Evolutionary conservation across 2,113 vertebrate species (phyloP), one percentile per base, ranked within the genome.

Genomic region (Numida meleagris): DNA sequence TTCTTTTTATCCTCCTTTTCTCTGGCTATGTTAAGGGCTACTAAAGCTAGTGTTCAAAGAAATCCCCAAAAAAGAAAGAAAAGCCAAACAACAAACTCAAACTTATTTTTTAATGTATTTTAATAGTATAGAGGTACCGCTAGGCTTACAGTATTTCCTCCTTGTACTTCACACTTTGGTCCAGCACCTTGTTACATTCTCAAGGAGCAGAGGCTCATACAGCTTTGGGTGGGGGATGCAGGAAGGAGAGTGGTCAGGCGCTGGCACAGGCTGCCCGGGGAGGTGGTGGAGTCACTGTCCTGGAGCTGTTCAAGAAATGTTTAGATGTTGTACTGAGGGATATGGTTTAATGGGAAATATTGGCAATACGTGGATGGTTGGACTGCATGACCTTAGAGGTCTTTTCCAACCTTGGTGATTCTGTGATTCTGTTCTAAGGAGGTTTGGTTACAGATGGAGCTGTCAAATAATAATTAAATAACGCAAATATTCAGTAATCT

Each of bases 121-220:
- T 12, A 6, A 6, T 59, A 43, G 2, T 82, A 7, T 33, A 58
- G 12, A 20, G 1, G 51, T 86, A 31, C 17, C 8, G 5, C 18
- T 71, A 2, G 71, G 91, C 42, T 76, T 68, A 15, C 0, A 3
- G 63, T 14, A 45, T 73, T 70, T 19, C 13, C 23, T 6, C 79
- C 42, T 67, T 45, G 27, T 20, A 19, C 17, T 70, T 75, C 3
- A 1, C 43, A 6, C 45, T 75, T 76, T 50, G 67, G 42, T 82
- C 23, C 13, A 29, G 10, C 51, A 82, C 34, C 12, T 57, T 38
- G 5, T 12, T 14, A 36, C 4, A n/a, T 70, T 80, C 79, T 70
- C 27, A 36, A 80, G 31, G n/a, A 27, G 21, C 0, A 17, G 31
- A 53, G 59, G 25, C 33, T 84, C 3, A 7, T 14, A 1, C 4